Conservation (phyloP, 2,888 invertebrate genomes). For the Drosophila colorata region DNA sequence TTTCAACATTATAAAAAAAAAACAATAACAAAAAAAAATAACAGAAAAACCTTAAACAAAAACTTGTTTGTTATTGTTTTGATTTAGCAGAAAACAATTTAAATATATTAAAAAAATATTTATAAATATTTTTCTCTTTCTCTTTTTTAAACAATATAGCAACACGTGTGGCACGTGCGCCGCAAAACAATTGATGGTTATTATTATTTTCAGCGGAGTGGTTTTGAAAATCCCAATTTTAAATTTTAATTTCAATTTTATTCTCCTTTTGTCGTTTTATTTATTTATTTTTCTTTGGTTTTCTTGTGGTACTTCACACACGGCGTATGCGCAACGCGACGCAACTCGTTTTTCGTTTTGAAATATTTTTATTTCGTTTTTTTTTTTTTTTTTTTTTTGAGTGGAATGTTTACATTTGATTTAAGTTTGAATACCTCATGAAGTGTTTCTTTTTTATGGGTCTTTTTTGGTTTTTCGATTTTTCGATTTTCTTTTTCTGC, state of each 20-base stretch:
- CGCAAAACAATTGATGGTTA: not conserved
- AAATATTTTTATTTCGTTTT: not conserved
- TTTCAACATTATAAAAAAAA: slow-evolving; percentile 52
- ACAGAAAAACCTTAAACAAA: slow-evolving; percentile 11
- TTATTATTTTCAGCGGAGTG: too few species aligned
- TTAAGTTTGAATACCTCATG: slow-evolving; percentile 5
- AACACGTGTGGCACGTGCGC: slow-evolving; percentile 11
- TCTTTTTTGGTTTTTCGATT: not conserved
- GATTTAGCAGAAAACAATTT: not conserved
- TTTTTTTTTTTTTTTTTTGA: slow-evolving; percentile 10
- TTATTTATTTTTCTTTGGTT: not conserved
- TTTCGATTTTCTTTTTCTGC: slow-evolving; percentile 5
- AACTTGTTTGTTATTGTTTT: slow-evolving; percentile 14
- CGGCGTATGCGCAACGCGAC: slow-evolving; percentile 62
- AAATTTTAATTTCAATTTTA: not conserved
- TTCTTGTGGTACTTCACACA: slow-evolving; percentile 33
- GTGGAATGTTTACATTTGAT: slow-evolving; percentile 19
- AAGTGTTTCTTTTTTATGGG: not conserved
- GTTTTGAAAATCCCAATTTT: not conserved
- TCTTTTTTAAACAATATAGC: not conserved
- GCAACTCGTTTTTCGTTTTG: slow-evolving; percentile 15
- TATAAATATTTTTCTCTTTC: too few species aligned
- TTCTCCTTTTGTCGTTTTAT: not conserved
- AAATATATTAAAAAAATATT: not conserved
- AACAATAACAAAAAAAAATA: slow-evolving; percentile 1